These are phyloP conservation scores for Zootoca vivipara DNA, from an alignment of 2,113 vertebrate species.

Conservation along the genomic window DNA sequence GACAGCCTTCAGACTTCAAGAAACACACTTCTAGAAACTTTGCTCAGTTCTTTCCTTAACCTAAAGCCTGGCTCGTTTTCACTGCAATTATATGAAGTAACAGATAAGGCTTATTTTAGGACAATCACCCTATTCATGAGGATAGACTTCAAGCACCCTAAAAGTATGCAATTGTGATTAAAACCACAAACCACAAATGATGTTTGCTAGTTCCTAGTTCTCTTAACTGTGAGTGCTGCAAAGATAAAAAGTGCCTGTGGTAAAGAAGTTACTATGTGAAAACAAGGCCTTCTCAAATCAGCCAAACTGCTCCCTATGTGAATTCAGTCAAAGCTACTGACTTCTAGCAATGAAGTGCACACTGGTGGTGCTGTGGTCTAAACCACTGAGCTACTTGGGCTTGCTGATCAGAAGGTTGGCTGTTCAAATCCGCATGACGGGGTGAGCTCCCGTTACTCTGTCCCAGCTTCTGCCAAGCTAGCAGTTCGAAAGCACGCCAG, in stretches of 20 bases:
- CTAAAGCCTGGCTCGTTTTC: constrained; percentile 20
- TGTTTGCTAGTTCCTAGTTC: neutral
- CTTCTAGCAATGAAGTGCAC: neutral
- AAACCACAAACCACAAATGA: neutral
- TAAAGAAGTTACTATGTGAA: constrained; percentile 1
- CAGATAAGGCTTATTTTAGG: constrained; percentile 20
- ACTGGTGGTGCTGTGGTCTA: too few relatives aligned
- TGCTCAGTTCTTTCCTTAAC: constrained; percentile 11
- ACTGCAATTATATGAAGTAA: constrained; percentile 30
- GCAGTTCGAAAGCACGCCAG: too few relatives aligned
- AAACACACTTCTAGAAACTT: neutral
- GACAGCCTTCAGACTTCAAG: neutral
- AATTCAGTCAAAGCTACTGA: neutral
- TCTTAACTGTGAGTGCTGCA: neutral
- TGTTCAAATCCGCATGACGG: too few relatives aligned
- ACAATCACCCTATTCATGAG: neutral
- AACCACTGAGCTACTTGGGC: too few relatives aligned
- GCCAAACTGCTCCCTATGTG: neutral
- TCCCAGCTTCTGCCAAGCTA: too few relatives aligned
- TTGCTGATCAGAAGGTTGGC: too few relatives aligned
- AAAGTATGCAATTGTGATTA: neutral
- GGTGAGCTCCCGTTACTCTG: too few relatives aligned
- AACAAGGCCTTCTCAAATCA: constrained; percentile 2
- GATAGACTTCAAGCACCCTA: neutral
- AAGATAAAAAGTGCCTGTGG: neutral